Evolutionary conservation across 2,888 invertebrate species (phyloP).

Genomic region (Fragum sueziense): DNA sequence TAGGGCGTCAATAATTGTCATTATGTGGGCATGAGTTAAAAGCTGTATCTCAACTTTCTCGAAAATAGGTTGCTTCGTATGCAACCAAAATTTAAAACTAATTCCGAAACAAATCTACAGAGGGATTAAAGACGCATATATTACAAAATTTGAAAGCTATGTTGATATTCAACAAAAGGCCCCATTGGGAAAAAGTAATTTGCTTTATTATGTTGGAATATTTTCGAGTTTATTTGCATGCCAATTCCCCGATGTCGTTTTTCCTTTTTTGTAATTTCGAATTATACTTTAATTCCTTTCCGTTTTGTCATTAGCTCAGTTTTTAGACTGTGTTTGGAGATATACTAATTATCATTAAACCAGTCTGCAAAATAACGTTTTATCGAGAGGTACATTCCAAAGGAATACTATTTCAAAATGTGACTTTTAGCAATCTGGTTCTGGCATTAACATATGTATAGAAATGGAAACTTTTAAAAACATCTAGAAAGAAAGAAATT

Average conservation of each 20-base stretch:
- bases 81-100: background rate
- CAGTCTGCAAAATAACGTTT: too few relatives aligned
- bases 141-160: slow-evolving; percentile 20
- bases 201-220: background rate
- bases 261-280: slow-evolving; percentile 21
- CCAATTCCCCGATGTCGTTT: background rate
- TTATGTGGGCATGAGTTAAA: too few relatives aligned
- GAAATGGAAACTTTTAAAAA: too few relatives aligned
- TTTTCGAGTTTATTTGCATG: slow-evolving; percentile 18
- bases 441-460: too few relatives aligned
- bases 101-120: background rate
- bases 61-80: too few relatives aligned
- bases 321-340: background rate
- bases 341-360: background rate
- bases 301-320: background rate
- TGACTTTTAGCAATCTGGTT: too few relatives aligned
- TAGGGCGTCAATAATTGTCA: too few relatives aligned
- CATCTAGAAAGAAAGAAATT: too few relatives aligned
- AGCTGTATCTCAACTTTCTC: too few relatives aligned
- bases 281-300: slow-evolving; percentile 12
- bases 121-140: background rate
- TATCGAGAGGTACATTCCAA: too few relatives aligned
- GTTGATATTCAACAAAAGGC: slow-evolving; percentile 14
- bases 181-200: slow-evolving; percentile 4
- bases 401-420: too few relatives aligned